phyloP scores from a whole-genome alignment of 2,888 invertebrate genomes.

The Microctonus aethiopoides region DNA sequence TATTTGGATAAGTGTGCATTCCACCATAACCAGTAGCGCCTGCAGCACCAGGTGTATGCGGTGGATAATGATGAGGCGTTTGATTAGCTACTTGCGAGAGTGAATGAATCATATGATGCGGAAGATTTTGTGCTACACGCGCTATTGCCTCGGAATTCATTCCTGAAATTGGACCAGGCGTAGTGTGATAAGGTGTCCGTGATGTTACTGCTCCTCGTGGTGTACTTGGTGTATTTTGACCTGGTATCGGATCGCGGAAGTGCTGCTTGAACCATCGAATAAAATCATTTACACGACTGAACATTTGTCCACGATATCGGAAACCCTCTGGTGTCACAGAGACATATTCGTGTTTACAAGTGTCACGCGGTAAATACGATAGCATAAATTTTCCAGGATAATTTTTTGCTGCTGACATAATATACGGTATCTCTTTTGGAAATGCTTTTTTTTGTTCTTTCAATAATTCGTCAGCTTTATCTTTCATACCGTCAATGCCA shows the following conservation, averaged over 20 bases:
- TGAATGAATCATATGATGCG: constrained; percentile 78
- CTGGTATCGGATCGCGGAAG: constrained; percentile 89
- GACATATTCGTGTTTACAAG: constrained; percentile 91
- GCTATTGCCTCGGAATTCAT: constrained; percentile 78
- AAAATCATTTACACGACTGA: constrained; percentile 82
- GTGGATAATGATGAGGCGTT: constrained; percentile 69
- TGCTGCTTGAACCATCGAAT: constrained; percentile 99
- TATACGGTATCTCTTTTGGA: constrained; percentile 88
- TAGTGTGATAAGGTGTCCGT: constrained; percentile 73
- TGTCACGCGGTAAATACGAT: constrained; percentile 89
- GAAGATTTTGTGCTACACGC: constrained; percentile 77
- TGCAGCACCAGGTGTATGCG: constrained; percentile 77
- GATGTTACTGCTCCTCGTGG: constrained; percentile 72
- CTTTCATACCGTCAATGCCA: constrained; percentile 81
- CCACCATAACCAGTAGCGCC: constrained; percentile 69
- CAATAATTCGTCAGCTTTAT: constrained; percentile 87
- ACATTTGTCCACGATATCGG: constrained; percentile 88
- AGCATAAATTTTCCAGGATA: constrained; percentile 94
- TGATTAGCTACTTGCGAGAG: constrained; percentile 78
- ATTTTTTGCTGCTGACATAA: constrained; percentile 84
- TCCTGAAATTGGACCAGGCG: constrained; percentile 64
- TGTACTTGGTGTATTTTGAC: constrained; percentile 77
- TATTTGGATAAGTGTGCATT: constrained; percentile 79
- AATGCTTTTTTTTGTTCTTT: constrained; percentile 91
- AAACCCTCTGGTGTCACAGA: constrained; percentile 94